Evolutionary conservation across 2,797 vertebrate genomes (phyloP).

Genomic region (Buphagus erythrorhynchus): DNA sequence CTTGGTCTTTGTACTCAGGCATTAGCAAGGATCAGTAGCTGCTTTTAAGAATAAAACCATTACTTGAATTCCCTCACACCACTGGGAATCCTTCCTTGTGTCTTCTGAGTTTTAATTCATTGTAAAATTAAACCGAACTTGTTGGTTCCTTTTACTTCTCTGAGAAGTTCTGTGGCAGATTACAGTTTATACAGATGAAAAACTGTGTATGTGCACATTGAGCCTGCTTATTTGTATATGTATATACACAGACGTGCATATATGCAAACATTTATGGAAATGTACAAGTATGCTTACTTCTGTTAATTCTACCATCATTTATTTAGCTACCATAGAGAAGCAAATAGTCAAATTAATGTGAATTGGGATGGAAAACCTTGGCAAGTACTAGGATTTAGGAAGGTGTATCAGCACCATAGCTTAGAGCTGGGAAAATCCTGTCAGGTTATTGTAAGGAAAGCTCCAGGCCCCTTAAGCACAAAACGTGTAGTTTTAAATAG

Average conservation of each 20-base stretch:
- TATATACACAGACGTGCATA: no score
- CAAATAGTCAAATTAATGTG: background rate
- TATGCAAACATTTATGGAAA: background rate
- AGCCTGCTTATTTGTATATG: background rate
- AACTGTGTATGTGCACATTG: background rate
- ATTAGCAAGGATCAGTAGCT: background rate
- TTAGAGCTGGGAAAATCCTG: conserved; percentile 20
- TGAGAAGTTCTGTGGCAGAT: background rate
- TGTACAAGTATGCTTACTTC: background rate
- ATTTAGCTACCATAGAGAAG: background rate
- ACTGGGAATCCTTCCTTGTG: background rate
- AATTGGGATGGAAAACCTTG: background rate
- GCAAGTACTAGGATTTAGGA: background rate
- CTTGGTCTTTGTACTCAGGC: background rate
- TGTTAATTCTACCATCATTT: background rate
- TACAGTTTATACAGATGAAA: background rate
- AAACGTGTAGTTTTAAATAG: conserved; percentile 38
- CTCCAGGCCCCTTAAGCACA: background rate
- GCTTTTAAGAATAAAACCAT: background rate
- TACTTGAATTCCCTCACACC: background rate
- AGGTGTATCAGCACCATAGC: background rate
- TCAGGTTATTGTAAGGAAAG: background rate
- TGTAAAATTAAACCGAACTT: background rate
- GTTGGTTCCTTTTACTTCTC: background rate
- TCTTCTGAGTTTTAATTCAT: background rate